Conservation (phyloP, 1,140 invertebrate genomes). For the Lordiphosa clarofinis region DNA sequence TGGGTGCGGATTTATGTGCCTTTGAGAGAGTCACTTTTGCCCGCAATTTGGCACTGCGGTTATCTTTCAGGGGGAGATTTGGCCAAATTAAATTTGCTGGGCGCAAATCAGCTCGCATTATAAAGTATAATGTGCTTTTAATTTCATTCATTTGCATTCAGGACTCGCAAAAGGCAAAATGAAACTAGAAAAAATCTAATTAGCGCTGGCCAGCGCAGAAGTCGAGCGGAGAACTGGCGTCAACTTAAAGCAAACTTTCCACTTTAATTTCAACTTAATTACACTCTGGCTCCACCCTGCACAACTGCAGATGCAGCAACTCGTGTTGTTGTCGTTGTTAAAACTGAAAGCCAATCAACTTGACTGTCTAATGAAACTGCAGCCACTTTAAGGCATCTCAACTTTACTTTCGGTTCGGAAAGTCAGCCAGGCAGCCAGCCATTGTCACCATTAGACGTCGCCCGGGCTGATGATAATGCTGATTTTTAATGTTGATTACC, state of each 20-base stretch:
- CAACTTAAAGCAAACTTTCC: constrained; percentile 72
- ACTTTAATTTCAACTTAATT: constrained; percentile 75
- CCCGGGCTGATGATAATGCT: constrained; percentile 43
- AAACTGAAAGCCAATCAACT: constrained; percentile 71
- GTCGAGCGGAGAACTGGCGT: constrained; percentile 10
- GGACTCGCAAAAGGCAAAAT: constrained; percentile 30
- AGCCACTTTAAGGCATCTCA: constrained; percentile 55
- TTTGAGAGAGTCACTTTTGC: constrained; percentile 73
- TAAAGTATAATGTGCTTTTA: constrained; percentile 77
- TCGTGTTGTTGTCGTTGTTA: constrained; percentile 18
- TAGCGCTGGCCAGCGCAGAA: constrained; percentile 47
- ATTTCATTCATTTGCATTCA: constrained; percentile 77
- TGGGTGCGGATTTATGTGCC: constrained; percentile 51
- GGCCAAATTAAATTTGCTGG: constrained; percentile 59
- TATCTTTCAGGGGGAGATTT: constrained; percentile 36
- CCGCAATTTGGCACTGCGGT: constrained; percentile 71
- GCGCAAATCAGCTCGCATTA: constrained; percentile 71
- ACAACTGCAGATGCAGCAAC: constrained; percentile 24
- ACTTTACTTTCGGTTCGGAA: constrained; percentile 18
- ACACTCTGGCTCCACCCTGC: constrained; percentile 18
- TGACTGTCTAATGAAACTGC: constrained; percentile 62
- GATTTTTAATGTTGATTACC: constrained; percentile 55
- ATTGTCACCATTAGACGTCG: constrained; percentile 44
- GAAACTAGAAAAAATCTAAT: constrained; percentile 74
- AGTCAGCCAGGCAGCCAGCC: constrained; percentile 10